Evolutionary conservation across 2,113 vertebrate genomes (phyloP).

Genomic region (Sylvicapra grimmia): DNA sequence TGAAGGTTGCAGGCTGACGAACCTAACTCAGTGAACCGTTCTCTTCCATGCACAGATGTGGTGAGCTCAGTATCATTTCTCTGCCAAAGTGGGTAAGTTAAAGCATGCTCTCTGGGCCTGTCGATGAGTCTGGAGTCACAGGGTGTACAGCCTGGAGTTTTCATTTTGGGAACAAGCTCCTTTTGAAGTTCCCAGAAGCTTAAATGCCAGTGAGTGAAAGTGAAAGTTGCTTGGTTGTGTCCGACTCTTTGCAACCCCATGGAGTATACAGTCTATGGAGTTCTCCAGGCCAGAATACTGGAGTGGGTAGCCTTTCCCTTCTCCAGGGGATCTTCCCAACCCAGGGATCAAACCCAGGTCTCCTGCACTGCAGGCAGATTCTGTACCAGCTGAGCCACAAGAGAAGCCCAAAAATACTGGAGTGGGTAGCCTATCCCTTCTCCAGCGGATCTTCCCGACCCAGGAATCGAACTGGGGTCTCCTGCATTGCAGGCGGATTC

Average conservation of each 20-base stretch:
- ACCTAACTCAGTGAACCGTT: neutral
- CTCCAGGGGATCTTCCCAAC: too few species aligned
- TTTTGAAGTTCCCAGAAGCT: neutral
- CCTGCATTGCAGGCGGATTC: neutral
- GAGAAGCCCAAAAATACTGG: neutral
- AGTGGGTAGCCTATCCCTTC: neutral
- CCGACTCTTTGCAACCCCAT: too few species aligned
- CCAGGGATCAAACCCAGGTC: neutral
- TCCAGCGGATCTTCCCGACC: rapidly evolving
- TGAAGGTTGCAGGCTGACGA: neutral
- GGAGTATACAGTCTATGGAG: too few species aligned
- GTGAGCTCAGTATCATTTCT: neutral
- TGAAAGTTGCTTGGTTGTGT: neutral
- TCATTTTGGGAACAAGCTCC: neutral
- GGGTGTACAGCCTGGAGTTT: neutral
- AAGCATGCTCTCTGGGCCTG: neutral
- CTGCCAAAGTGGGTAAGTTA: neutral
- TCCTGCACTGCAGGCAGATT: neutral
- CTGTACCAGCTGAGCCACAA: neutral
- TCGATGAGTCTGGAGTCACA: neutral
- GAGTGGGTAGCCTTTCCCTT: too few species aligned
- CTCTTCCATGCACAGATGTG: neutral
- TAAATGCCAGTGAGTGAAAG: neutral
- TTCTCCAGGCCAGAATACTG: too few species aligned
- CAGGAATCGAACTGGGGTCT: neutral